These are phyloP conservation scores for Oplegnathus fasciatus DNA, from an alignment of 2,113 vertebrate species.

Conservation along the genomic window DNA sequence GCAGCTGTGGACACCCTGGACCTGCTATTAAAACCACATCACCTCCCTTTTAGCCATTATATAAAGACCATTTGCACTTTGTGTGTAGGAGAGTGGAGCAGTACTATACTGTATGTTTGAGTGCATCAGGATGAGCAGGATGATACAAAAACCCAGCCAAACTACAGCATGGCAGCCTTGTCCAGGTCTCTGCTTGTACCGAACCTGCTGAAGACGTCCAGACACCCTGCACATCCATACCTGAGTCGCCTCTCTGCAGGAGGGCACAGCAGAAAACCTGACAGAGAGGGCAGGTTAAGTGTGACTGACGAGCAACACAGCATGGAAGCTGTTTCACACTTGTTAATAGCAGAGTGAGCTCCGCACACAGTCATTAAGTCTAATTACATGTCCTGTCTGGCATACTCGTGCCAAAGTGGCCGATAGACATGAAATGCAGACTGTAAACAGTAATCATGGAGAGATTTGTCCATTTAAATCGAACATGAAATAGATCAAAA, in stretches of 20 bases:
- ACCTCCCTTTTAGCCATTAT: background rate
- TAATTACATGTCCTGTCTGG: conserved; percentile 33
- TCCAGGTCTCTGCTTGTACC: background rate
- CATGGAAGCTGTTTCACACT: background rate
- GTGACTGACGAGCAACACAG: background rate
- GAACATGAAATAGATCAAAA: background rate
- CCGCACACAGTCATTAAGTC: conserved; percentile 30
- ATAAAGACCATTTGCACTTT: background rate
- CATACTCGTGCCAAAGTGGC: conserved; percentile 7
- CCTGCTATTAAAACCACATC: background rate
- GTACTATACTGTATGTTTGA: background rate
- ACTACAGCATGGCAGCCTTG: background rate
- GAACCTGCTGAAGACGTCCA: conserved; percentile 1
- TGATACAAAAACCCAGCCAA: background rate
- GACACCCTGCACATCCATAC: conserved; percentile 25
- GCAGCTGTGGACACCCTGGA: background rate
- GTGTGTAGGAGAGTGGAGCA: background rate
- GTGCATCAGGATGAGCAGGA: background rate
- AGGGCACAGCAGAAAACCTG: background rate
- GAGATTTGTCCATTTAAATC: background rate
- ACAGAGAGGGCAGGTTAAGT: conserved; percentile 1
- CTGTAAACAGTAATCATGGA: conserved; percentile 3
- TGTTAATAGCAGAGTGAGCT: conserved; percentile 16
- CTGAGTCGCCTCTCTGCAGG: conserved; percentile 20
- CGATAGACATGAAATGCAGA: background rate